Evolutionary conservation across 2,888 invertebrate genomes (phyloP).

Genomic region (Oasisia sp.): DNA sequence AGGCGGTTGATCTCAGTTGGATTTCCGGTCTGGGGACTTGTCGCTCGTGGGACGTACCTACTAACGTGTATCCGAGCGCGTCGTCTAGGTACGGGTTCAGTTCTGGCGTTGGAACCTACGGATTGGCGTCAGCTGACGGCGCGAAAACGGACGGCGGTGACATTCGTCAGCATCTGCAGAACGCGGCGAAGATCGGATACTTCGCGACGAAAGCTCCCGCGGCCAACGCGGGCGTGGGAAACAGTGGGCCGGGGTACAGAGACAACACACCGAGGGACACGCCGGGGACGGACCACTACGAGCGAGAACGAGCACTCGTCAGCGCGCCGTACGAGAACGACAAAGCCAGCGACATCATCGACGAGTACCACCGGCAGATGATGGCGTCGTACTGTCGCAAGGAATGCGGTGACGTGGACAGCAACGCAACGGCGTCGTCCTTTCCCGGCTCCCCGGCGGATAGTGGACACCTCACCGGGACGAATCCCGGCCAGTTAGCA

Average conservation of each 20-base stretch:
- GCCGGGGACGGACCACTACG: neutral
- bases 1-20: neutral
- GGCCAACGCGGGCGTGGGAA: neutral
- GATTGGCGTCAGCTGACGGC: neutral
- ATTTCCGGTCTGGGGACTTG: neutral
- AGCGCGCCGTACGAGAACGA: neutral
- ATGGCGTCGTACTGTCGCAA: conserved; percentile 11
- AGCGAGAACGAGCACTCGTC: neutral
- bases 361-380: conserved; percentile 2
- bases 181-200: neutral
- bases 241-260: neutral
- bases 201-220: neutral
- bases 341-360: conserved; percentile 4
- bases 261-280: neutral
- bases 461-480: neutral
- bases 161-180: neutral
- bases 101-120: neutral
- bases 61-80: neutral
- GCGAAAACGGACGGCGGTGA: neutral
- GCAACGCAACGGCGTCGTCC: neutral
- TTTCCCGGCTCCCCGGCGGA: neutral
- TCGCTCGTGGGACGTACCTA: neutral
- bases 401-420: neutral
- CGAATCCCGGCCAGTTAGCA: neutral
- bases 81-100: neutral